Base-by-base conservation (phyloP, 2,888 invertebrate genomes). In the Athripsodes cinereus region DNA sequence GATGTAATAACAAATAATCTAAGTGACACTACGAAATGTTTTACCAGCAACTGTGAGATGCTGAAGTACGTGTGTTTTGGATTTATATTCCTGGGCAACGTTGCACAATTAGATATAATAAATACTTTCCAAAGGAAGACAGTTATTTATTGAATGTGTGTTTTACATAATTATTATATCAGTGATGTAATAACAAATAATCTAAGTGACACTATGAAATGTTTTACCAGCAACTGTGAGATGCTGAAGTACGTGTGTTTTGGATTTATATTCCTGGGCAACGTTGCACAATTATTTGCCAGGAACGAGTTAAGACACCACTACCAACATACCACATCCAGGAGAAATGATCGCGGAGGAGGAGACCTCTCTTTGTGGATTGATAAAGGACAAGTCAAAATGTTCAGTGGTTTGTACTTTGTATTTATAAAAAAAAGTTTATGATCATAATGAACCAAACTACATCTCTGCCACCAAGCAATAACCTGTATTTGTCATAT, bases 331-430 rank as follows among this genome's bases (percentile, higher is more conserved):
- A 53, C 46, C 20, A 59, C 61, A 18, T 35, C 59, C 11, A 64
- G 61, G 22, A 48, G 21, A 22, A 19, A 58, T 2, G 60, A 62
- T 21, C 56, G 61, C 22, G 53, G 57, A 47, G 59, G 58, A 10
- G 62, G 73, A 55, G 90, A 90, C 72, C 80, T 92, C 64, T 89
- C 90, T 55, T 76, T 94, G 60, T 94, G 93, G 93, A 93, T 94
- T 68, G 92, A 92, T 72, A 90, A 91, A 70, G 87, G 90, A 66
- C 93, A 94, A 81, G 89, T 94, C 55, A 88, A 92, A 76, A 88
- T 90, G 84, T 88, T 93, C 68, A 92, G 91, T 73, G 93, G 93
- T 92, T 71, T 81, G 79, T 50, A 50, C 3, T 26, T 26, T n/a
- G n/a, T n/a, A n/a, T n/a, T n/a, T n/a, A n/a, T n/a, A n/a, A n/a